Evolutionary conservation across 2,888 invertebrate genomes (phyloP), one percentile per base, ranked within the genome.

Genomic region (Orthosia gothica): DNA sequence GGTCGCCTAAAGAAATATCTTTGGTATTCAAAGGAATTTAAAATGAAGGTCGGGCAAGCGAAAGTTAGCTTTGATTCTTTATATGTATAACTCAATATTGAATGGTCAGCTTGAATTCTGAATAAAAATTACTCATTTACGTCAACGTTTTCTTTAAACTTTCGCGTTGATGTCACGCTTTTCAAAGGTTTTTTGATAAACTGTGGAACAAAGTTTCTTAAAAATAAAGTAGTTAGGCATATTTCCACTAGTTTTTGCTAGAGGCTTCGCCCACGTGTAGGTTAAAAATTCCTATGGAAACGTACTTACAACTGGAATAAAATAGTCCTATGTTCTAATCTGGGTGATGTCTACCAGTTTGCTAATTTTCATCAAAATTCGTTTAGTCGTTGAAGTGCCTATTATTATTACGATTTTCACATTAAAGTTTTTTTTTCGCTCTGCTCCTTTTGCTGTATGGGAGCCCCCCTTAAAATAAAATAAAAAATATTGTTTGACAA

Each of bases 1-100:
- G 58, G 63, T 57, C n/a, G 20, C 61, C 62, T 62, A 70, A 79
- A 80, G 67, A 77, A 76, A 82, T 76, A 80, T 70, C 70, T 59
- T 76, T 63, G 20, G 3, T 69, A 71, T 75, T 76, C 73, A 79
- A 74, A 76, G 62, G 54, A 73, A 72, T 69, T 73, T 62, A n/a
- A 74, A 61, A 26, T 71, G 59, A 76, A 76, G 57, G 67, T 75
- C 68, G 26, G 50, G 26, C 49, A 59, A 59, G 70, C 59, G 73
- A 75, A 81, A 76, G 70, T 78, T 64, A 55, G 47, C 81, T 70
- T 78, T 78, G 72, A 79, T 76, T 76, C 62, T 58, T 77, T 72
- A 68, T 32, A 20, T 61, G 45, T 61, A 40, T n/a, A 71, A 76
- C 40, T 76, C 63, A 69, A 54, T 20, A 61, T 71, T 59, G 32